Conservation (phyloP, 2,113 vertebrate species). For the Echinops telfairi region DNA sequence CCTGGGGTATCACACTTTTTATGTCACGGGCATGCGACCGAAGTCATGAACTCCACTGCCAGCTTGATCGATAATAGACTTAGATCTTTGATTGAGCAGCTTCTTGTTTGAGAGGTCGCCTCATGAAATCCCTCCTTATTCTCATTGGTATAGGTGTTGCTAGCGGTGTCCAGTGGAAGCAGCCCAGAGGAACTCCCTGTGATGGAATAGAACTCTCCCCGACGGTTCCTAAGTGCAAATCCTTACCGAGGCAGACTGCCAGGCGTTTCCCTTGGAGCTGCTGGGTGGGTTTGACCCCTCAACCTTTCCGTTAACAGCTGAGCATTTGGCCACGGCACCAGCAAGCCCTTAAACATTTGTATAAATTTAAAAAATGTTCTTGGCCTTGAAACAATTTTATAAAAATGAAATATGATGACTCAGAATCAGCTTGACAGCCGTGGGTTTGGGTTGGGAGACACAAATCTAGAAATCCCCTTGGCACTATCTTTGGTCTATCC, state of each 20-base stretch:
- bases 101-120: not conserved
- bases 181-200: not conserved
- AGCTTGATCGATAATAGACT: not conserved
- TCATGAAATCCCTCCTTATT: not conserved
- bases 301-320: not conserved
- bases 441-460: too few relatives aligned
- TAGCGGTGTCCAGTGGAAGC: not conserved
- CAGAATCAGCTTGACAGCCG: too few relatives aligned
- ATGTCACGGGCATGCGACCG: constrained; percentile 42
- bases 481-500: too few relatives aligned
- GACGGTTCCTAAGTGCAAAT: not conserved
- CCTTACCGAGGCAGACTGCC: not conserved
- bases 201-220: too few relatives aligned
- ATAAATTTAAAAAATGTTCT: not conserved
- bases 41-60: constrained; percentile 24
- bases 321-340: not conserved
- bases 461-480: too few relatives aligned
- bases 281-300: not conserved
- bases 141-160: not conserved
- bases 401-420: not conserved
- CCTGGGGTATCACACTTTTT: not conserved
- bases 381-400: not conserved
- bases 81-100: not conserved
- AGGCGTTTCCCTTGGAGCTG: not conserved
- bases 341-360: too few relatives aligned